Conservation (phyloP, 2,797 vertebrate genomes). For the Ctenopoma multispine region DNA sequence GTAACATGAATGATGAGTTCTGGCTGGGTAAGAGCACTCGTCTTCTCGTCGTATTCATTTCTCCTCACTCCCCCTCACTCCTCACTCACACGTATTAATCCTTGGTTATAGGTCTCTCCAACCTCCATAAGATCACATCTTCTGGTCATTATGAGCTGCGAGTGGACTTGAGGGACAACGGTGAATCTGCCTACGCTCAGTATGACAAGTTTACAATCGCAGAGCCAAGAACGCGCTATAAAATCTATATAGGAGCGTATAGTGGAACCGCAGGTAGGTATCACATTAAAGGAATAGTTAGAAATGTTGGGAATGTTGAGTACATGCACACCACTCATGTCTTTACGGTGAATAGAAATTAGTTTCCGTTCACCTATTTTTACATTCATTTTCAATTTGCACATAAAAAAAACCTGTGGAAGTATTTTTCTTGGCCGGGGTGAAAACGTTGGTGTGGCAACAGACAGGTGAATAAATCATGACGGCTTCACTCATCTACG, state of each 20-base stretch:
- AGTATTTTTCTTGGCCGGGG: no score
- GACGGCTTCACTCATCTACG: no score
- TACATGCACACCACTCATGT: no score
- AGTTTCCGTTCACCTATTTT: no score
- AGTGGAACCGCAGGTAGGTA: conserved; percentile 91
- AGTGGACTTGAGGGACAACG: conserved; percentile 90
- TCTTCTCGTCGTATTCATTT: background rate
- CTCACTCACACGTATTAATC: conserved; percentile 10
- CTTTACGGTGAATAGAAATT: no score
- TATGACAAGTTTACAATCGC: conserved; percentile 89
- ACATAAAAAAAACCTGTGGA: no score
- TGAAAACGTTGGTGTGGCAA: no score
- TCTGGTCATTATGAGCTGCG: conserved; percentile 91
- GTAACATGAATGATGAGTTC: conserved; percentile 91
- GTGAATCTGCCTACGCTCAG: conserved; percentile 86
- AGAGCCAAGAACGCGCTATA: conserved; percentile 89
- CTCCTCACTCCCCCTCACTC: background rate
- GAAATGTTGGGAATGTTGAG: no score
- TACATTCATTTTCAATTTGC: no score
- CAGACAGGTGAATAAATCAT: no score
- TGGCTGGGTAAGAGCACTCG: conserved; percentile 88
- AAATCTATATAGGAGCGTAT: conserved; percentile 88
- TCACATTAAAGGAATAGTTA: background rate
- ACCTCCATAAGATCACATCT: conserved; percentile 92
- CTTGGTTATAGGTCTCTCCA: conserved; percentile 87